Conservation (phyloP, 2,888 invertebrate genomes). For the Eupeodes luniger region DNA sequence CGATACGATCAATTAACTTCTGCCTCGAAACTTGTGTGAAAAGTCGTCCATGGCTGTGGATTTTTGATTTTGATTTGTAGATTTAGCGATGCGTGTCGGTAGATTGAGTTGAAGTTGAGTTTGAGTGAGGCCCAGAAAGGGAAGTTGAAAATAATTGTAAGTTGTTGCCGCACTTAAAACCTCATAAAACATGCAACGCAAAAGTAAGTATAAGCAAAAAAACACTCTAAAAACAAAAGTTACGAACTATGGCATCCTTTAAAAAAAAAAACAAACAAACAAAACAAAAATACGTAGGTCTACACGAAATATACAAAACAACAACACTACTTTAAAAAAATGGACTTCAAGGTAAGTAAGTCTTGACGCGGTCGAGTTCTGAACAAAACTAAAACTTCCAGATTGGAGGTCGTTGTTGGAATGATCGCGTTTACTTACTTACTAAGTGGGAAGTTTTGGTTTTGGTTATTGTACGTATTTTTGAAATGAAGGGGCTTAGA, state of each 20-base stretch:
- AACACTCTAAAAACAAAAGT: conserved; percentile 6
- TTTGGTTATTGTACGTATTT: conserved; percentile 10
- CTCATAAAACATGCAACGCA: conserved; percentile 27
- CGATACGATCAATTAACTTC: conserved; percentile 73
- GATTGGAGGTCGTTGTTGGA: conserved; percentile 62
- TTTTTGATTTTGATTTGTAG: conserved; percentile 43
- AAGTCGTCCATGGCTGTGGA: conserved; percentile 47
- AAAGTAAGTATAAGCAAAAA: neutral
- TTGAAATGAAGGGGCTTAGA: conserved; percentile 53
- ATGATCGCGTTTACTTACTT: conserved; percentile 61
- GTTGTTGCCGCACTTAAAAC: conserved; percentile 29
- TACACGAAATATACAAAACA: no score
- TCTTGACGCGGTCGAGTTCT: conserved; percentile 77
- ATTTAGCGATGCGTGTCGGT: conserved; percentile 50
- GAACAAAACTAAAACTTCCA: conserved; percentile 77
- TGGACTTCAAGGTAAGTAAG: conserved; percentile 47
- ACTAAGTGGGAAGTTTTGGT: conserved; percentile 53
- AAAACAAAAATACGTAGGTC: neutral
- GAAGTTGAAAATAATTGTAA: conserved; percentile 36
- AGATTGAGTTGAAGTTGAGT: neutral
- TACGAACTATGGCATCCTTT: conserved; percentile 52
- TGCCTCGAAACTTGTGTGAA: conserved; percentile 59
- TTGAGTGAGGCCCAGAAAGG: conserved; percentile 17
- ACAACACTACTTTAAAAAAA: neutral
- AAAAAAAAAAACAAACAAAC: neutral